phyloP scores from a whole-genome alignment of 2,113 vertebrate species.

The Zapornia atra region DNA sequence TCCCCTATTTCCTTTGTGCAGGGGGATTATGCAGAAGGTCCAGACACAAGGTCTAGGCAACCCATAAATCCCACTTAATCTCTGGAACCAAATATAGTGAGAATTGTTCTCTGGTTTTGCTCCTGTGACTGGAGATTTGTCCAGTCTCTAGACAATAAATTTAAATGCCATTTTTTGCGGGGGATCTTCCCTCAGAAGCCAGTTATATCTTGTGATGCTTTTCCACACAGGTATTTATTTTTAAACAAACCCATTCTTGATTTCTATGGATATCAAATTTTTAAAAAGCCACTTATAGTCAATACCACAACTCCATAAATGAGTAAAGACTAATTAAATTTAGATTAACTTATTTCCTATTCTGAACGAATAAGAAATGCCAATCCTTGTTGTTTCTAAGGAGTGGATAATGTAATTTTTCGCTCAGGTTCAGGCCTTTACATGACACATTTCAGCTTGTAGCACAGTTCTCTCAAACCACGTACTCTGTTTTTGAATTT shows the following conservation, averaged over 20 bases:
- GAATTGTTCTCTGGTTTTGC: background rate
- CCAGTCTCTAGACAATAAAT: background rate
- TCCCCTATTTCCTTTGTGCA: background rate
- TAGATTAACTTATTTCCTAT: background rate
- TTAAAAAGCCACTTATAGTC: too few species aligned
- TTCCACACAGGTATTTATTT: background rate
- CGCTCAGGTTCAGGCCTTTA: conserved; percentile 5
- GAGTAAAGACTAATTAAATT: background rate
- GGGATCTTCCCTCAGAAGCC: background rate
- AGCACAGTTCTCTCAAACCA: conserved; percentile 50
- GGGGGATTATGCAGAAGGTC: background rate
- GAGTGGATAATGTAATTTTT: background rate
- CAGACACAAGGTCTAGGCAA: background rate
- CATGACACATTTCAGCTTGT: conserved; percentile 10
- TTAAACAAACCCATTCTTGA: background rate
- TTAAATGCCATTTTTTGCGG: background rate
- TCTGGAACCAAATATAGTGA: background rate
- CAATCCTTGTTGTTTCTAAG: background rate
- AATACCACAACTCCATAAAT: background rate
- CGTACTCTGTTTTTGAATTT: background rate
- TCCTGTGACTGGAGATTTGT: background rate
- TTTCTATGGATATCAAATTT: background rate
- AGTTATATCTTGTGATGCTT: background rate
- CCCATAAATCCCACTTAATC: background rate
- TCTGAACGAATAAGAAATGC: conserved; percentile 29